Conservation (phyloP, 2,888 invertebrate genomes). For the Drosophila seclusa region DNA sequence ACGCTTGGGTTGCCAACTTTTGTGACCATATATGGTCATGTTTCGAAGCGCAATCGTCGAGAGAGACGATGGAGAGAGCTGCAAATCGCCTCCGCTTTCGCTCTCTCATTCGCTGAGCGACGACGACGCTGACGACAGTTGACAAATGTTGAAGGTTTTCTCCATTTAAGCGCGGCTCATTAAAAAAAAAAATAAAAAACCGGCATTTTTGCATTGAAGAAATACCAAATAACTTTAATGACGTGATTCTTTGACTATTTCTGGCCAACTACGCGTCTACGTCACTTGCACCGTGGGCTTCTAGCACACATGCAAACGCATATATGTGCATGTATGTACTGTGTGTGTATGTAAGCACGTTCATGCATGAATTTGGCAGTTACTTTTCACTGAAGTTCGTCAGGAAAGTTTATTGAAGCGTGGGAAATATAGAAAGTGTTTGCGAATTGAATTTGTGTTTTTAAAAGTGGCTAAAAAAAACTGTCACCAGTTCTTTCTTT, state of each 20-base stretch:
- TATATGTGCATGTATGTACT: not conserved
- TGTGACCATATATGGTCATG: slow-evolving; percentile 85
- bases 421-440: slow-evolving; percentile 75
- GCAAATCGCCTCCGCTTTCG: slow-evolving; percentile 56
- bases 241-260: slow-evolving; percentile 69
- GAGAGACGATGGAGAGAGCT: slow-evolving; percentile 43
- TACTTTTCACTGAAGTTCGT: slow-evolving; percentile 40
- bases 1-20: slow-evolving; percentile 76
- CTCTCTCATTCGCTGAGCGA: slow-evolving; percentile 45
- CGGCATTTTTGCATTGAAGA: slow-evolving; percentile 66
- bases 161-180: slow-evolving; percentile 68
- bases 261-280: slow-evolving; percentile 49
- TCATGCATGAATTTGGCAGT: slow-evolving; percentile 37
- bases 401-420: slow-evolving; percentile 57
- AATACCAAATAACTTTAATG: slow-evolving; percentile 63
- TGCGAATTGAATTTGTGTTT: slow-evolving; percentile 44
- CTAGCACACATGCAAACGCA: slow-evolving; percentile 10
- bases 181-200: slow-evolving; percentile 45
- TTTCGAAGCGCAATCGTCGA: slow-evolving; percentile 76
- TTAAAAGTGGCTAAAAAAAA: slow-evolving; percentile 32
- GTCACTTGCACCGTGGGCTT: slow-evolving; percentile 57
- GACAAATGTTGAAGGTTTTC: slow-evolving; percentile 69
- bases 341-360: not conserved
- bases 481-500: slow-evolving; percentile 39
- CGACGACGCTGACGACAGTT: slow-evolving; percentile 18